Conservation (phyloP, 2,797 vertebrate genomes). For the Aldrovandia affinis region DNA sequence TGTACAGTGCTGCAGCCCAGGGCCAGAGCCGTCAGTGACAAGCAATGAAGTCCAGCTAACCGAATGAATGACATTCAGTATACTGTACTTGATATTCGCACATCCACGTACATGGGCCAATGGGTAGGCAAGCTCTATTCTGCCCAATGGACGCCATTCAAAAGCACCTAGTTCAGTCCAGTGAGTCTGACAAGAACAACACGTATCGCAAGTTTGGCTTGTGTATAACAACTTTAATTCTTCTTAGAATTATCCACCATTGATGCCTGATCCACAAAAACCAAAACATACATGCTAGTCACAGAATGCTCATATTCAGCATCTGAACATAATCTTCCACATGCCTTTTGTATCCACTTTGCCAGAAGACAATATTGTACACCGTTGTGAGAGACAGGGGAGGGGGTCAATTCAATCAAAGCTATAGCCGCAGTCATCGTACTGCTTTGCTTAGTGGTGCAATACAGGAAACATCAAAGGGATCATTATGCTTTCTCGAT, state of each 20-base stretch:
- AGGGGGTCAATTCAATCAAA: background rate
- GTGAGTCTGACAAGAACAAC: background rate
- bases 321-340: background rate
- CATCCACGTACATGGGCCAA: background rate
- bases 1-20: background rate
- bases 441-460: background rate
- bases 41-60: background rate
- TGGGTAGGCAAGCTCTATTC: background rate
- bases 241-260: background rate
- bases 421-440: background rate
- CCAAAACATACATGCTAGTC: too few species aligned
- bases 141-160: background rate
- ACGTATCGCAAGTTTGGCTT: background rate
- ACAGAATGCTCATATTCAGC: background rate
- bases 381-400: background rate
- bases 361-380: background rate
- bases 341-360: background rate
- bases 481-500: background rate
- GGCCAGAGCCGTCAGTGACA: background rate
- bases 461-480: constrained; percentile 13
- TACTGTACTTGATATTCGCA: background rate
- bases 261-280: background rate
- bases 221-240: background rate
- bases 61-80: background rate
- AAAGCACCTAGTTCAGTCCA: background rate